phyloP scores from a whole-genome alignment of 2,888 invertebrate genomes.

The Leistus spinibarbis region DNA sequence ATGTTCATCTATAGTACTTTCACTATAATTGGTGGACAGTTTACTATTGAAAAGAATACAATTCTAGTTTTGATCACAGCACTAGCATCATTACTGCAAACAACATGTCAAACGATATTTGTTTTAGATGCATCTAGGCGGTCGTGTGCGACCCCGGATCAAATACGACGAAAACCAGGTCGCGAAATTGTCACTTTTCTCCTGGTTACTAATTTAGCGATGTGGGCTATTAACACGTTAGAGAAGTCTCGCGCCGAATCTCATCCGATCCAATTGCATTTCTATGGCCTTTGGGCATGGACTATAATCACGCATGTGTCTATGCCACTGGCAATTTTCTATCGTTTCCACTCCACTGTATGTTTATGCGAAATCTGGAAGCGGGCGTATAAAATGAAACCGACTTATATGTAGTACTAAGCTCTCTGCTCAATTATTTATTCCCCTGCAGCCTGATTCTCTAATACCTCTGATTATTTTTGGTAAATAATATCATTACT shows the following conservation, averaged over 20 bases:
- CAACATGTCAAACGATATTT: conserved; percentile 88
- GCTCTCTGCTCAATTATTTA: not conserved
- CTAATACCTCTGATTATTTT: not conserved
- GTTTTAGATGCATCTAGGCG: conserved; percentile 89
- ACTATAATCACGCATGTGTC: conserved; percentile 94
- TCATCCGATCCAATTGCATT: conserved; percentile 88
- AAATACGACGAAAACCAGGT: conserved; percentile 86
- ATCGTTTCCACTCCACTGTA: conserved; percentile 93
- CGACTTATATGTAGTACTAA: conserved; percentile 72
- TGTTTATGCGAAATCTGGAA: conserved; percentile 97
- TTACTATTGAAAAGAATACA: conserved; percentile 80
- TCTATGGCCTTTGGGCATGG: conserved; percentile 95
- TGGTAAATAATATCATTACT: not conserved
- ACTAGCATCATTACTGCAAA: conserved; percentile 84
- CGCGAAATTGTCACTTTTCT: conserved; percentile 93
- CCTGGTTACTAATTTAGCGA: conserved; percentile 85
- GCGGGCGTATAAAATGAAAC: conserved; percentile 90
- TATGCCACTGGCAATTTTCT: conserved; percentile 92
- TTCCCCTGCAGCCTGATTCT: not conserved
- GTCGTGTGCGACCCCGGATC: conserved; percentile 79
- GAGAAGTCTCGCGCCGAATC: conserved; percentile 91
- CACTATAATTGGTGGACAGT: conserved; percentile 91
- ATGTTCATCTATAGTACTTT: conserved; percentile 94
- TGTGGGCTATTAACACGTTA: conserved; percentile 93
- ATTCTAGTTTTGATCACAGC: conserved; percentile 84